Conservation (phyloP, 2,888 invertebrate species). For the Drosophila fulvimacula region DNA sequence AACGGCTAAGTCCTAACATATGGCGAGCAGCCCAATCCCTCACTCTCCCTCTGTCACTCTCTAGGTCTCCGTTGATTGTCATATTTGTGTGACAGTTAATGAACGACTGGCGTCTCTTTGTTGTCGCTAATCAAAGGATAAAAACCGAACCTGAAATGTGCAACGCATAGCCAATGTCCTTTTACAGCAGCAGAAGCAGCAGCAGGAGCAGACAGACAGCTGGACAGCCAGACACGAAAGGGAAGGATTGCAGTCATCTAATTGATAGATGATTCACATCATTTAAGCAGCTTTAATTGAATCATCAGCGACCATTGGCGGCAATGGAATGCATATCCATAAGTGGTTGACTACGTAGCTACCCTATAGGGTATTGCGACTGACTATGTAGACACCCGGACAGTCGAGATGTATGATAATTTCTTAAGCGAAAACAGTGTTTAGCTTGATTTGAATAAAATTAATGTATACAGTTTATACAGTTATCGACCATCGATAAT, state of each 20-base stretch:
- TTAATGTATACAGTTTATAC: too few relatives aligned
- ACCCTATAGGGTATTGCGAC: neutral
- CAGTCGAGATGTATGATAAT: too few relatives aligned
- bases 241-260: constrained; percentile 19
- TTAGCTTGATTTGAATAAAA: too few relatives aligned
- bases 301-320: neutral
- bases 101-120: constrained; percentile 60
- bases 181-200: constrained; percentile 3
- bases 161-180: constrained; percentile 57
- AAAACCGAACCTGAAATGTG: constrained; percentile 42
- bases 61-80: constrained; percentile 26
- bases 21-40: constrained; percentile 22
- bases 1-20: constrained; percentile 50
- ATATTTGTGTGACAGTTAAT: constrained; percentile 69
- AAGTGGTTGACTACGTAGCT: neutral
- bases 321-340: neutral
- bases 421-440: too few relatives aligned
- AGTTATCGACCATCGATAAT: too few relatives aligned
- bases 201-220: neutral
- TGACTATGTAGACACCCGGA: neutral
- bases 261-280: constrained; percentile 39
- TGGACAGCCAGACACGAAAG: neutral
- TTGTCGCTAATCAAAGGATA: constrained; percentile 67
- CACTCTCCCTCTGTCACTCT: neutral
- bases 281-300: constrained; percentile 26